phyloP scores from a whole-genome alignment of 2,797 vertebrate species.

The Columba guinea region DNA sequence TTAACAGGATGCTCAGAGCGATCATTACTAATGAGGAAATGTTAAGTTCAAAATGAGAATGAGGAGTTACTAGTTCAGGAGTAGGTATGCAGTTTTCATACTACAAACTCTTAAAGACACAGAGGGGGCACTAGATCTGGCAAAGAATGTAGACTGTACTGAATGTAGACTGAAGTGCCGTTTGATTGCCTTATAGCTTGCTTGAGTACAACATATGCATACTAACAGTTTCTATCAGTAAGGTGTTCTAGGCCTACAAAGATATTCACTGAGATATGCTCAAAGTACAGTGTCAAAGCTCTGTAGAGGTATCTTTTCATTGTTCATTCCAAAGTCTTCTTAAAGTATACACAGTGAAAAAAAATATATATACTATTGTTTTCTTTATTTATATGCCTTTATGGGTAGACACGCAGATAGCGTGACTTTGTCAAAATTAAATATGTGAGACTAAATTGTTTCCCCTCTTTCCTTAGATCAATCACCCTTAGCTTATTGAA shows the following conservation, averaged over 20 bases:
- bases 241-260: background rate
- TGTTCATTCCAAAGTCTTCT: background rate
- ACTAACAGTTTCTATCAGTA: background rate
- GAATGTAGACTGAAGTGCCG: background rate
- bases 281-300: background rate
- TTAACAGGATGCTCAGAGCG: background rate
- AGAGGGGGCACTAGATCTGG: background rate
- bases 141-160: background rate
- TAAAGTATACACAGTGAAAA: background rate
- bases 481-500: background rate
- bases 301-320: background rate
- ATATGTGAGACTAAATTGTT: background rate
- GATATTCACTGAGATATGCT: background rate
- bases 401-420: background rate
- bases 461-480: background rate
- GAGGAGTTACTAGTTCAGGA: background rate
- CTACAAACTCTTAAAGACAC: background rate
- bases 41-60: background rate
- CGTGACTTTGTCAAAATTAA: background rate
- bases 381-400: background rate
- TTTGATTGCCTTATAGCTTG: background rate
- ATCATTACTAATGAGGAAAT: background rate
- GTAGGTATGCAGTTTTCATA: background rate
- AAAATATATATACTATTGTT: background rate
- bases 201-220: accelerated